Evolutionary conservation across 2,797 vertebrate species (phyloP).

Genomic region (Rhinatrema bivittatum): DNA sequence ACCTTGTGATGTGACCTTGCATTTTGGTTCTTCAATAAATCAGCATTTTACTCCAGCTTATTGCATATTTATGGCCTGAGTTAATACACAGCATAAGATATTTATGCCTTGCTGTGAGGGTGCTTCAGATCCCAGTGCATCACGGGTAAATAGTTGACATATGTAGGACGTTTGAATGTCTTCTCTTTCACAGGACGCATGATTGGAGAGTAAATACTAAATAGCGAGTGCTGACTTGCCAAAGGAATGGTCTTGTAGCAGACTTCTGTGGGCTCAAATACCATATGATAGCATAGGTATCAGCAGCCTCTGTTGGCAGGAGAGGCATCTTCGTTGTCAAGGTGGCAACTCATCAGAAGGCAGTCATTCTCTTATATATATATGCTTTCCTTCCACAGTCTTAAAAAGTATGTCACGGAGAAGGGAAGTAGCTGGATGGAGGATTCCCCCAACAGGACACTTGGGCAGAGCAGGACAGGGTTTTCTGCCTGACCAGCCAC

Average conservation of each 20-base stretch:
- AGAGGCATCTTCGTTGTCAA: too few relatives aligned
- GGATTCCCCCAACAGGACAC: too few relatives aligned
- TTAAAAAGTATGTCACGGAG: too few relatives aligned
- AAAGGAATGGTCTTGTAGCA: not conserved
- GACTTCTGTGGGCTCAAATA: not conserved
- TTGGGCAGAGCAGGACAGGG: too few relatives aligned
- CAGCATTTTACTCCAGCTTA: slow-evolving; percentile 22
- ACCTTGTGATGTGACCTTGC: slow-evolving; percentile 36
- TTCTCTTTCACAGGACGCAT: not conserved
- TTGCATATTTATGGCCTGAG: slow-evolving; percentile 30
- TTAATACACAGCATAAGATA: not conserved
- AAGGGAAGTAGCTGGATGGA: too few relatives aligned
- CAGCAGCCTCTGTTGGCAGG: too few relatives aligned
- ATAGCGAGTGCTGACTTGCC: fast-evolving
- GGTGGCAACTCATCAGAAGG: too few relatives aligned
- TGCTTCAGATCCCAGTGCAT: not conserved
- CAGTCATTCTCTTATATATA: too few relatives aligned
- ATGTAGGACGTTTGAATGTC: not conserved
- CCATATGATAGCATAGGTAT: too few relatives aligned
- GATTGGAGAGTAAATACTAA: not conserved
- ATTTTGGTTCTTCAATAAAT: slow-evolving; percentile 26
- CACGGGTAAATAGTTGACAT: not conserved
- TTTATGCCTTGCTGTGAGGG: not conserved
- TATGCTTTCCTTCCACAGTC: too few relatives aligned
- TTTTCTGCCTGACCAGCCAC: too few relatives aligned